These are phyloP conservation scores for Naja naja DNA, from an alignment of 2,113 vertebrate genomes.

Conservation along the genomic window DNA sequence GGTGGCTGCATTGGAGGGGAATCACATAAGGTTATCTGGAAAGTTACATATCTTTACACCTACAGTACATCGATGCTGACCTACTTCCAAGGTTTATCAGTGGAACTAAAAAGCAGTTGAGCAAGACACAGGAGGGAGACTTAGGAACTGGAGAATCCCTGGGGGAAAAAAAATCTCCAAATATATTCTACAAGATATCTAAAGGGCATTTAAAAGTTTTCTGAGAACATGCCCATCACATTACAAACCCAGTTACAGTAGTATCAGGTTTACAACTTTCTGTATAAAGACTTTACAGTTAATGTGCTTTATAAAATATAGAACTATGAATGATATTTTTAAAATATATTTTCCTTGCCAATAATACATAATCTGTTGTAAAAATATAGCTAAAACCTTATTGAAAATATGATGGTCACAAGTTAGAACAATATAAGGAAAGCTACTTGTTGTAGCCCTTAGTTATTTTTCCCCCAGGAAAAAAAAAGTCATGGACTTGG, in stretches of 20 bases:
- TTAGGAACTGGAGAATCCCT: background rate
- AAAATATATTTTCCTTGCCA: slow-evolving; percentile 58
- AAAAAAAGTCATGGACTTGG: background rate
- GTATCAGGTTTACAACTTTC: slow-evolving; percentile 14
- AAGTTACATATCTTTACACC: background rate
- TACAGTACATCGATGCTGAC: background rate
- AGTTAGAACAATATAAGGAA: background rate
- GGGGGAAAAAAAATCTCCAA: background rate
- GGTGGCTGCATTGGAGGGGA: background rate
- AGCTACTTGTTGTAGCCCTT: slow-evolving; percentile 23
- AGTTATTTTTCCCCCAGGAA: background rate
- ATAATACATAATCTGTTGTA: slow-evolving; percentile 45
- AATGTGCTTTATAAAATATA: slow-evolving; percentile 52
- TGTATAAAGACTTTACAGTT: slow-evolving; percentile 15
- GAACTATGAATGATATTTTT: slow-evolving; percentile 47
- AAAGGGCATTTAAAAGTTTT: background rate
- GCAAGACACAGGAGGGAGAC: background rate
- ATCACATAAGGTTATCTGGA: background rate
- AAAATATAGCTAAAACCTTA: slow-evolving; percentile 51
- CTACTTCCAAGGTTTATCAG: background rate
- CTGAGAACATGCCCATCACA: background rate
- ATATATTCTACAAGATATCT: background rate
- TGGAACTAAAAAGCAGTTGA: background rate
- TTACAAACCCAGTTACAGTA: slow-evolving; percentile 7
- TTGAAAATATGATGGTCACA: background rate